Evolutionary conservation across 2,113 vertebrate species (phyloP).

Genomic region (Actenoides lindsayi): DNA sequence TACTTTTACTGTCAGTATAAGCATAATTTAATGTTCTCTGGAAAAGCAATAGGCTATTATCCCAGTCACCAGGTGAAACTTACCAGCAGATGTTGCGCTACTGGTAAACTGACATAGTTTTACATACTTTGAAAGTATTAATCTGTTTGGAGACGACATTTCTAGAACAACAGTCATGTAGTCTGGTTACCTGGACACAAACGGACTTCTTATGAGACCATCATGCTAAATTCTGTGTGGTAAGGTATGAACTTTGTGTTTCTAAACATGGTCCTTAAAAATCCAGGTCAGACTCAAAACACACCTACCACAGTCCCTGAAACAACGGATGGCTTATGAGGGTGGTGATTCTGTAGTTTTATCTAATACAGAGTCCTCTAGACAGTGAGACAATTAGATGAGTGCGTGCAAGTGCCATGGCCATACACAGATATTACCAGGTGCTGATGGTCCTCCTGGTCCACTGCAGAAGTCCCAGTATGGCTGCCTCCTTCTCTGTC

Average conservation of each 20-base stretch:
- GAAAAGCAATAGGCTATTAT: background rate
- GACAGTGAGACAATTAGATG: background rate
- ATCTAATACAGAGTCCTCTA: background rate
- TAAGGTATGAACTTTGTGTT: background rate
- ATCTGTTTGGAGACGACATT: background rate
- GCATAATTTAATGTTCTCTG: background rate
- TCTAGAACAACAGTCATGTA: background rate
- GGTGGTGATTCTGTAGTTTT: background rate
- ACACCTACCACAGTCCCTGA: fast-evolving
- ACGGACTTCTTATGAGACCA: background rate
- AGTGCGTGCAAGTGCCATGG: background rate
- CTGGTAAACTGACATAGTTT: background rate
- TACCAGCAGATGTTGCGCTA: background rate
- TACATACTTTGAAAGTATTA: background rate
- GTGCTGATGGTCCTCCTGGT: background rate
- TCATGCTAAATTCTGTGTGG: background rate
- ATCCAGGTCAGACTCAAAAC: background rate
- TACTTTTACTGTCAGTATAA: background rate
- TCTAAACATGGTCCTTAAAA: background rate
- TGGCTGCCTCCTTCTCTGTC: background rate
- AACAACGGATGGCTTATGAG: background rate
- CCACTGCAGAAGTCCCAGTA: fast-evolving
- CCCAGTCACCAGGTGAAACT: background rate
- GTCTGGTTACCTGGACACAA: background rate
- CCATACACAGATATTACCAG: background rate